Evolutionary conservation across 2,797 vertebrate species (phyloP), one percentile per base, ranked within the genome.

Genomic region (Poliocrania exsul): DNA sequence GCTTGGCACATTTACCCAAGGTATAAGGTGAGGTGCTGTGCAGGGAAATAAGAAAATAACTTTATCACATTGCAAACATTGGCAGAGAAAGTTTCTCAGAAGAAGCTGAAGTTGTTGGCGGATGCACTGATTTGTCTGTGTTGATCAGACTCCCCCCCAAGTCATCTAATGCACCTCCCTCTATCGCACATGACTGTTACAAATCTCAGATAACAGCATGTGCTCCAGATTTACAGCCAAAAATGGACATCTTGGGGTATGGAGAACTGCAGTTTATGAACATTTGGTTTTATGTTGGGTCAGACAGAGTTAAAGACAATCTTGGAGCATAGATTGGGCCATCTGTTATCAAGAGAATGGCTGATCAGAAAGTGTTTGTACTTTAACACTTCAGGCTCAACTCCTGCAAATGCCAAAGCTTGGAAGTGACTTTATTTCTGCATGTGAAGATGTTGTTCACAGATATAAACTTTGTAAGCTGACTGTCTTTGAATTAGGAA

Each of bases 231-330:
- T 96, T 96, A 93, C 93, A 96, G 95, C 92, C 92, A 94, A 96
- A 97, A 96, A 96, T 96, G 95, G 93, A 93, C 95, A 96, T 96
- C 92, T 96, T 97, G 96, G 95, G 69, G 35, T 92, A 94, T 13
- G 86, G 73, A 78, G 92, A 94, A 81, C 60, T 88, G 92, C 56
- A 93, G 95, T 64, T 95, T 95, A 94, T 88, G 95, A 96, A 95
- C 93, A 97, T 97, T 96, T 97, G 95, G 87, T 95, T 96, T 95
- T 90, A 47, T 60, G 54, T 91, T 97, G 96, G 95, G 95, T 96
- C 96, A 97, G 93, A 96, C 89, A 94, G 93, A 97, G 93, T 97
- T 96, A 96, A 96, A 96, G 92, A 97, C 95, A 96, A 90, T 93
- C 95, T 95, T 95, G 93, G 93, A 96, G 93, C 82, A 93, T 83